Evolutionary conservation across 2,888 invertebrate genomes (phyloP), one percentile per base, ranked within the genome.

Genomic region (Mythimna impura): DNA sequence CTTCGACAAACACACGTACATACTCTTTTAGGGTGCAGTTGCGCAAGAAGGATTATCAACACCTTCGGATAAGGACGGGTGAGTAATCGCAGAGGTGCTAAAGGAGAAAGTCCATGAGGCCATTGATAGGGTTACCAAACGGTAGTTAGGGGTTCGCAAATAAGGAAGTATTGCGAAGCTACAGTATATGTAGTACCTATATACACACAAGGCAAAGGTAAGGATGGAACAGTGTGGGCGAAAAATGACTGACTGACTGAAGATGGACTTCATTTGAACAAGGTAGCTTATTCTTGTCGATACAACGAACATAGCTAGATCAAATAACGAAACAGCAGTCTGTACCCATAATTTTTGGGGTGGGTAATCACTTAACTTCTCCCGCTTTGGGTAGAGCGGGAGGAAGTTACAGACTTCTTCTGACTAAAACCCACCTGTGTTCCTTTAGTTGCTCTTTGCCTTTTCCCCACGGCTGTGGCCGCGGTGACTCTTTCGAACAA

Each of bases 1-100:
- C 89, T 89, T 88, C 83, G 85, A 82, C 88, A 89, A 89, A 87
- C 86, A 84, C 91, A 90, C 90, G 91, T 90, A 87, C 63, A 71
- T 43, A 71, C 65, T 40, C 43, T 68, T 80, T 82, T 73, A 77
- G 76, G 86, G 74, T 68, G 67, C 83, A 71, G 84, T 91, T 91
- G 89, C 90, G 90, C 89, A 91, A 91, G 78, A 73, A 82, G 73
- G 82, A 88, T 84, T 84, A 86, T 73, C 78, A 81, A 82, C 78
- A 68, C 60, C 66, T 63, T 63, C 73, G 36, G 36, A 77, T 81
- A 81, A 76, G 80, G 81, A 67, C 30, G 8, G 22, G 73, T 83
- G 83, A 84, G 72, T 84, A 83, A 88, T 78, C 71, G 72, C 61
- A 22, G 47, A 66, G 60, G 71, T 71, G 75, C 36, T 78, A 78